A percentile compares a stretch with the other conserved stretches of the same genome.
phyloP scores from a whole-genome alignment of 2,888 invertebrate species.

The Polymixis flavicincta region DNA sequence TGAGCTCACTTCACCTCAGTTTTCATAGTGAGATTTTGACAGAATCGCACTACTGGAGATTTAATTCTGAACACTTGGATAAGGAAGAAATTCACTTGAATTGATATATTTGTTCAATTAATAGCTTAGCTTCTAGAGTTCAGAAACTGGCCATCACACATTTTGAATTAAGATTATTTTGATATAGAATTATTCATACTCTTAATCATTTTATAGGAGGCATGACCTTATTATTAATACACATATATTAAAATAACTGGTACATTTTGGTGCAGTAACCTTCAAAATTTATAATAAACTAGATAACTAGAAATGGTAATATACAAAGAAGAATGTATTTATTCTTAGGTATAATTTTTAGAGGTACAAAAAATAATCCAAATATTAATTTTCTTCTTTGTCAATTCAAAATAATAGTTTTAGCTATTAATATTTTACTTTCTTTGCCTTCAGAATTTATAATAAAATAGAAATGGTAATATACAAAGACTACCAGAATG shows the following conservation, averaged over 20 bases:
- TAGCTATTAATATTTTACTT: not conserved
- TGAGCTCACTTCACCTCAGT: too few relatives aligned
- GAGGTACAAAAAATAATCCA: not conserved
- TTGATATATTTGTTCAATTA: not conserved
- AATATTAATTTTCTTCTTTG: not conserved
- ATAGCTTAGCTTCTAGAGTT: not conserved
- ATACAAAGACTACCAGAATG: not conserved
- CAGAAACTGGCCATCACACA: not conserved
- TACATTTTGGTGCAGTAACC: not conserved
- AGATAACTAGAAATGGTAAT: not conserved
- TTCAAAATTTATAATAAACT: slow-evolving; percentile 11
- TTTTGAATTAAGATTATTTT: not conserved
- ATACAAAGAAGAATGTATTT: not conserved
- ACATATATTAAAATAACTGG: not conserved
- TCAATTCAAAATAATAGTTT: not conserved
- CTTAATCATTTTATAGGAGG: not conserved
- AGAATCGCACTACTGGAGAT: too few relatives aligned
- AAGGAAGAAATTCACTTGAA: not conserved
- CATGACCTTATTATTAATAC: not conserved
- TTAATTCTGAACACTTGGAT: too few relatives aligned
- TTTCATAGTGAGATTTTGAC: too few relatives aligned
- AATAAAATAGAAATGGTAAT: not conserved
- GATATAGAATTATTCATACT: not conserved
- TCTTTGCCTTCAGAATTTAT: slow-evolving; percentile 7
- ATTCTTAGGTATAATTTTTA: not conserved